Conservation (phyloP, 1,140 invertebrate genomes). For the Hyles euphorbiae region DNA sequence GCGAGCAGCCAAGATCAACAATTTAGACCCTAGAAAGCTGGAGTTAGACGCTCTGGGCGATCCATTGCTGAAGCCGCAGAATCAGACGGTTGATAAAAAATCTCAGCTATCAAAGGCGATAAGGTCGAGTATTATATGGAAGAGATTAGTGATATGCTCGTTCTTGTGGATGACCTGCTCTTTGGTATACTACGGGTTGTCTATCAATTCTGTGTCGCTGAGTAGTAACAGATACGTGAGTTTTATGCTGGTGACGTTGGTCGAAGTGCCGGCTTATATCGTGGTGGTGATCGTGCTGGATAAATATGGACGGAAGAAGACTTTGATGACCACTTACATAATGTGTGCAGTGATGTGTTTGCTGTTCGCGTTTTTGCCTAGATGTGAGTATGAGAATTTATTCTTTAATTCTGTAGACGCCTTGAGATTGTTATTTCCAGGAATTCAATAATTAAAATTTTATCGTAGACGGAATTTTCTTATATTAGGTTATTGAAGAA, state of each 20-base stretch:
- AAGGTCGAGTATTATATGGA: conserved; percentile 78
- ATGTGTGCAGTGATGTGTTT: conserved; percentile 57
- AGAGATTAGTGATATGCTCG: conserved; percentile 80
- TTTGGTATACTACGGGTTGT: conserved; percentile 89
- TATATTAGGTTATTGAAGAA: too few relatives aligned
- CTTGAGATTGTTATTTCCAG: too few relatives aligned
- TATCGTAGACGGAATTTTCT: too few relatives aligned
- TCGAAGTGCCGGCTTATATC: conserved; percentile 85
- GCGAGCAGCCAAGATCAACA: conserved; percentile 84
- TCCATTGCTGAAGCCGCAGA: conserved; percentile 58
- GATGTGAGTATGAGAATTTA: conserved; percentile 51
- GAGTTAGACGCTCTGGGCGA: conserved; percentile 70
- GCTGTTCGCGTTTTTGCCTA: conserved; percentile 65
- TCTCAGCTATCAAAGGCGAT: conserved; percentile 63
- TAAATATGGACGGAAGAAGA: conserved; percentile 78
- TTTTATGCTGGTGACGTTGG: conserved; percentile 81
- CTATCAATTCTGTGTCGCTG: conserved; percentile 87
- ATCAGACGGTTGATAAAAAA: conserved; percentile 44
- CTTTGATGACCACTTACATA: conserved; percentile 54
- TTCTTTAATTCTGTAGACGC: neutral
- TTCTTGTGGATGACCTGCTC: conserved; percentile 85
- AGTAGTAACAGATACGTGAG: conserved; percentile 82
- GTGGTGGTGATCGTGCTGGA: conserved; percentile 80
- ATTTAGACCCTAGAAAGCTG: conserved; percentile 75
- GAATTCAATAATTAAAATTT: too few relatives aligned